Evolutionary conservation across 2,113 vertebrate genomes (phyloP).

Genomic region (Phainopepla nitens): DNA sequence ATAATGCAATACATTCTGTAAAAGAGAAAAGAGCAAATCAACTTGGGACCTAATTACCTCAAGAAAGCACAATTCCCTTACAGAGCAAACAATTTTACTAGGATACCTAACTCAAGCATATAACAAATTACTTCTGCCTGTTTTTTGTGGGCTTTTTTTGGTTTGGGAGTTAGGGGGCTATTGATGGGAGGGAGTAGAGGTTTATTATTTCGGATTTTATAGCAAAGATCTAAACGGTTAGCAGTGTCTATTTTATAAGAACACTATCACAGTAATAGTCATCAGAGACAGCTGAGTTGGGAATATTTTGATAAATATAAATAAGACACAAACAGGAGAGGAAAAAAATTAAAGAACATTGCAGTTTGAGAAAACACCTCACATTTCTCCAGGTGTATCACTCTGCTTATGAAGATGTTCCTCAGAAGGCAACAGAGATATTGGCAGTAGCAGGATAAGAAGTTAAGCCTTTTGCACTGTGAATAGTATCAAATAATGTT

Average conservation of each 20-base stretch:
- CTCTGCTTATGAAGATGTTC: not conserved
- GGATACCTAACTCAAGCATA: not conserved
- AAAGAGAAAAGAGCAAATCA: not conserved
- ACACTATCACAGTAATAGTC: not conserved
- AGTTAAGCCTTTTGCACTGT: not conserved
- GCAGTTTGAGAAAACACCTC: not conserved
- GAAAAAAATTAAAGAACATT: not conserved
- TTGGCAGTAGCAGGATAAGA: not conserved
- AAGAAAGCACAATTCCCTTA: not conserved
- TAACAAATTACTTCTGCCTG: not conserved
- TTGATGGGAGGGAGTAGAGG: rapidly evolving
- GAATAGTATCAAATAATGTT: not conserved
- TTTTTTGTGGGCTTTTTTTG: not conserved
- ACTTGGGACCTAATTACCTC: not conserved
- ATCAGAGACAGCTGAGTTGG: not conserved
- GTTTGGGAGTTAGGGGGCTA: not conserved
- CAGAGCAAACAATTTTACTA: not conserved
- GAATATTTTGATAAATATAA: not conserved
- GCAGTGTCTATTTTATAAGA: not conserved
- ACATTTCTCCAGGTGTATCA: not conserved
- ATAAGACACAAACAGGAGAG: not conserved
- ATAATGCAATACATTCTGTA: not conserved
- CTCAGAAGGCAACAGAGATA: not conserved
- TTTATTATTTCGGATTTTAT: not conserved
- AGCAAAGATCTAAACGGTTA: not conserved